A percentile compares a stretch with the other conserved stretches of the same genome.
phyloP scores from a whole-genome alignment of 92 coral and sea anemone genomes.

The Galaxea fascicularis region DNA sequence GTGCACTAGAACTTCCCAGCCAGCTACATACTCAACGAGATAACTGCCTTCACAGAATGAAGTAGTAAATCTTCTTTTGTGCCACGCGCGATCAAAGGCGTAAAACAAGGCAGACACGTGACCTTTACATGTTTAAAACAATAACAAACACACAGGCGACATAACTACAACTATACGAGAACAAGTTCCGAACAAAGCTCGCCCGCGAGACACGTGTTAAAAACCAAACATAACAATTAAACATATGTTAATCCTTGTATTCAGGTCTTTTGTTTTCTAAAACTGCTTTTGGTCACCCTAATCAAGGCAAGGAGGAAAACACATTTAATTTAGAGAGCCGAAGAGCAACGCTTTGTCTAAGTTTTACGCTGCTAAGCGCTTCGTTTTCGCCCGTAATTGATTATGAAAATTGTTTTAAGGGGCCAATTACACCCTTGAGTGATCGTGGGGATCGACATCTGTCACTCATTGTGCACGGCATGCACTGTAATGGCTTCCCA shows the following conservation, averaged over 20 bases:
- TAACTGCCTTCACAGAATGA: neutral
- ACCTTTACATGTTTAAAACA: slow-evolving; percentile 33
- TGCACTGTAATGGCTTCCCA: slow-evolving; percentile 38
- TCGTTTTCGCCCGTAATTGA: slow-evolving; percentile 33
- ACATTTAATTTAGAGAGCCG: neutral
- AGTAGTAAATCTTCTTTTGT: neutral
- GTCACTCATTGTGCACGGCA: slow-evolving; percentile 39
- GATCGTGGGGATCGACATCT: slow-evolving; percentile 45
- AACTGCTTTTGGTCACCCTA: slow-evolving; percentile 20
- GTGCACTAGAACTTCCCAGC: no score
- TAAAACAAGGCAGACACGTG: slow-evolving; percentile 36
- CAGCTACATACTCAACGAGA: slow-evolving; percentile 5
- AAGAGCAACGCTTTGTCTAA: slow-evolving; percentile 19
- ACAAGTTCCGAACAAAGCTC: slow-evolving; percentile 38
- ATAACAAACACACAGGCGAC: slow-evolving; percentile 36
- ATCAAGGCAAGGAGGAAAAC: slow-evolving; percentile 13
- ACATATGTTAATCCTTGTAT: slow-evolving; percentile 43
- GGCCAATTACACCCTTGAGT: slow-evolving; percentile 26
- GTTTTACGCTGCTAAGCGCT: slow-evolving; percentile 42
- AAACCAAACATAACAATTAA: slow-evolving; percentile 34
- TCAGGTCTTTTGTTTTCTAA: slow-evolving; percentile 20
- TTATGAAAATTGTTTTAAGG: slow-evolving; percentile 16
- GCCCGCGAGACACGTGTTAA: slow-evolving; percentile 46
- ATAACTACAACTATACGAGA: slow-evolving; percentile 27
- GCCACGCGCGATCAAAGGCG: slow-evolving; percentile 36